Evolutionary conservation across 2,888 invertebrate species (phyloP), one percentile per base, ranked within the genome.

Genomic region (Candidula unifasciata): DNA sequence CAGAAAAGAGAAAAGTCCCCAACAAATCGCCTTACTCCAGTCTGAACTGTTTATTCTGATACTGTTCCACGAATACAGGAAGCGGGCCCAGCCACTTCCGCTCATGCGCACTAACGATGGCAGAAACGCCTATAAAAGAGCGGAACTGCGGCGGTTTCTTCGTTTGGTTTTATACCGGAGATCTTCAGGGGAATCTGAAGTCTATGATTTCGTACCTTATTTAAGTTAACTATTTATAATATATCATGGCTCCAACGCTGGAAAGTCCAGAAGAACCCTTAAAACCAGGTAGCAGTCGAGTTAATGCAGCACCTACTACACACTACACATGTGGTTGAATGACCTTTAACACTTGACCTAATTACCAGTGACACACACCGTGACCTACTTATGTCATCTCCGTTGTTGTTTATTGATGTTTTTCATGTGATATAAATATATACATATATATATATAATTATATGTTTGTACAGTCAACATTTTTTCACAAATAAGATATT

Each of bases 61-160:
- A 84, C 76, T 77, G 86, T 82, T 86, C 86, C 86, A 86, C 86
- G 86, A 86, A 78, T 77, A 57, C 69, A 77, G 86, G 86, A 86
- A 78, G 81, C 66, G n/a, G 8, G 24, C 37, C 78, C 44, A 60
- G 60, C 74, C 35, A 76, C 37, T 60, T 86, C 86, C 84, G 86
- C 57, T 68, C 82, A 66, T 86, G 86, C 86, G 86, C 54, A 86
- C 18, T 84, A 21, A 54, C 10, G 24, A 68, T 16, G 1, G 2
- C 13, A 6, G 27, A 68, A n/a, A 54, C 33, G 27, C 35, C 69
- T 82, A 85, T 79, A 85, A 71, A 80, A 35, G 57, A 16, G 30
- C 18, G 54, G 35, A 0, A 52, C 27, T 1, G 8, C 24, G 27
- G 16, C 0, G 8, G 2, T 44, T 18, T 13, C 30, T 3, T 68